Base-by-base conservation (phyloP, 2,888 invertebrate species). In the Lithophane leautieri region DNA sequence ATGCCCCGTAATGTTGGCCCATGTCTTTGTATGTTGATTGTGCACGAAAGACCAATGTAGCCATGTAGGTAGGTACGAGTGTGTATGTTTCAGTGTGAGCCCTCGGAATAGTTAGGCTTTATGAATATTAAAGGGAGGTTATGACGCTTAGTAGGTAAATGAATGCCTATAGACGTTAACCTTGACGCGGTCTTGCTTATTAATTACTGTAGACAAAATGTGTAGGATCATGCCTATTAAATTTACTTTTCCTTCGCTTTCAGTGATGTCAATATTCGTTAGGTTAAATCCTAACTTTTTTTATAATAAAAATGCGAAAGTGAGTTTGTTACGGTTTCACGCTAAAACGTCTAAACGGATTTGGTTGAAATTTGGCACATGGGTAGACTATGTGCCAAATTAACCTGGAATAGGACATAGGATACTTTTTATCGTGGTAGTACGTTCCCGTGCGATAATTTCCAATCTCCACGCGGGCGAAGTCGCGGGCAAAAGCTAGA, bases 21-120 rank as follows among this genome's bases (percentile, higher is more conserved):
- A 94, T 95, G 96, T 95, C 95, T 96, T 96, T 95, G 94, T 96
- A 95, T 95, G 96, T 95, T 96, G 96, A 96, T 96, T 96, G 95
- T 92, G 93, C 92, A 89, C 90, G 93, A 93, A 93, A 93, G 92
- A 94, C 93, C 92, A 84, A 75, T 73, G 86, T 76, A 68, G 52
- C 70, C 79, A 61, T 52, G 66, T 75, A 52, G 56, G 77, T 82
- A 68, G 62, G 50, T 62, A 54, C 61, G 61, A 74, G 42, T 75
- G 75, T 77, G 54, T 67, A 58, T 76, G 70, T 75, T 74, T 65
- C 62, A 60, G 70, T 80, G 79, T 78, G 73, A 72, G 68, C 72
- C 73, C 76, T 86, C 61, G 56, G 70, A 65, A 63, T 79, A 70
- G 74, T 81, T 68, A 67, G 61, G 68, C 66, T 74, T 83, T 86